Evolutionary conservation across 1,140 invertebrate genomes (phyloP).

Genomic region (Spodoptera frugiperda): DNA sequence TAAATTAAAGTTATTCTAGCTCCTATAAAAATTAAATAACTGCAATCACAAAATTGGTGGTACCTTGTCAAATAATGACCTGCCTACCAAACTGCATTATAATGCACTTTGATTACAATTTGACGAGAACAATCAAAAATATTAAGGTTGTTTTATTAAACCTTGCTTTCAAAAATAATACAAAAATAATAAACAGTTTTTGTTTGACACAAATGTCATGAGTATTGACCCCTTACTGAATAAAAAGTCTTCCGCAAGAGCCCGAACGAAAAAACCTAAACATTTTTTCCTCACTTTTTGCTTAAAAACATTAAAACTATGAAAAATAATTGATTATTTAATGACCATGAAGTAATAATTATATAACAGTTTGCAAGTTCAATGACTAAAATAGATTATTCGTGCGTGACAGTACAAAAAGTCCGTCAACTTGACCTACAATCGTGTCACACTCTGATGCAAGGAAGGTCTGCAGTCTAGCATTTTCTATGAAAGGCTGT

Average conservation of each 20-base stretch:
- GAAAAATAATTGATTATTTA: constrained; percentile 36
- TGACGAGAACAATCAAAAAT: no score
- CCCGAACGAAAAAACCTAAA: neutral
- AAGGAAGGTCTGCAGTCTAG: constrained; percentile 57
- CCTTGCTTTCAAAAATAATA: constrained; percentile 11
- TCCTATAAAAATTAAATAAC: no score
- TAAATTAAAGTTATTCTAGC: no score
- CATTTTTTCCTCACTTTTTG: neutral
- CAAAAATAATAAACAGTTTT: neutral
- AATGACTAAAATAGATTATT: constrained; percentile 74
- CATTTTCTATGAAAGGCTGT: constrained; percentile 16
- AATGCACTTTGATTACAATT: no score
- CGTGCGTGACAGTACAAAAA: constrained; percentile 76
- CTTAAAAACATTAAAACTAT: neutral
- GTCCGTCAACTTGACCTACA: constrained; percentile 81
- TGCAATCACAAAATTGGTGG: no score
- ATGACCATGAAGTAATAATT: constrained; percentile 56
- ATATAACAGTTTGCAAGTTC: constrained; percentile 75
- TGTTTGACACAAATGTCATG: neutral
- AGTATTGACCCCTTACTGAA: constrained; percentile 33
- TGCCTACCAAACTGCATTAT: no score
- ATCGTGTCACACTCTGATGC: constrained; percentile 70
- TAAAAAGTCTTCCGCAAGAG: constrained; percentile 32
- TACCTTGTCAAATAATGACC: no score
- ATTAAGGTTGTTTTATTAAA: neutral